Conservation (phyloP, 2,113 vertebrate genomes). For the Scomber scombrus region DNA sequence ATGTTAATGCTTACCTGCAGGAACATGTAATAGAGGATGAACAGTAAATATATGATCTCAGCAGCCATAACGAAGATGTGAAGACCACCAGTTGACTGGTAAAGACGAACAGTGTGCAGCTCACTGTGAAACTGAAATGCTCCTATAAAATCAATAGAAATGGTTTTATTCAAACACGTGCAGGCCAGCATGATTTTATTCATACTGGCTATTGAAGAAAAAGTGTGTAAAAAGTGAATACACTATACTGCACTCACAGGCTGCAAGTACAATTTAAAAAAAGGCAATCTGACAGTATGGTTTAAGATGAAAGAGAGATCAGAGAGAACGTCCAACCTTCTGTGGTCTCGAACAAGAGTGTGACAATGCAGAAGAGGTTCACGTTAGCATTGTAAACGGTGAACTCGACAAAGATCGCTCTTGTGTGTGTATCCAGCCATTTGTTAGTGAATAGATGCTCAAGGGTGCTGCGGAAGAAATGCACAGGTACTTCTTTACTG, state of each 20-base stretch:
- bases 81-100: conserved; percentile 87
- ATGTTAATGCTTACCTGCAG: conserved; percentile 86
- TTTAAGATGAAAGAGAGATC: neutral
- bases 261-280: neutral
- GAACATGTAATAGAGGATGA: conserved; percentile 92
- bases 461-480: conserved; percentile 83
- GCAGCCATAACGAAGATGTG: conserved; percentile 89
- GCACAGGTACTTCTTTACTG: neutral
- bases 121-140: conserved; percentile 86
- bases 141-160: conserved; percentile 77
- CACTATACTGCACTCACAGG: neutral
- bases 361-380: conserved; percentile 93
- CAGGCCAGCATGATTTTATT: neutral
- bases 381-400: conserved; percentile 95
- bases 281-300: neutral
- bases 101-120: conserved; percentile 88
- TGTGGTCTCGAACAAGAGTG: conserved; percentile 89
- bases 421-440: conserved; percentile 91
- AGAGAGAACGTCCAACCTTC: conserved; percentile 60
- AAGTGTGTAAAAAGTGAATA: neutral
- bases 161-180: neutral
- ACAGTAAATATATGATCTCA: conserved; percentile 90
- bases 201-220: neutral
- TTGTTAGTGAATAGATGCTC: conserved; percentile 86
- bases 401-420: conserved; percentile 92